Evolutionary conservation across 2,797 vertebrate genomes (phyloP), one percentile per base, ranked within the genome.

Genomic region (Rachycentron canadum): DNA sequence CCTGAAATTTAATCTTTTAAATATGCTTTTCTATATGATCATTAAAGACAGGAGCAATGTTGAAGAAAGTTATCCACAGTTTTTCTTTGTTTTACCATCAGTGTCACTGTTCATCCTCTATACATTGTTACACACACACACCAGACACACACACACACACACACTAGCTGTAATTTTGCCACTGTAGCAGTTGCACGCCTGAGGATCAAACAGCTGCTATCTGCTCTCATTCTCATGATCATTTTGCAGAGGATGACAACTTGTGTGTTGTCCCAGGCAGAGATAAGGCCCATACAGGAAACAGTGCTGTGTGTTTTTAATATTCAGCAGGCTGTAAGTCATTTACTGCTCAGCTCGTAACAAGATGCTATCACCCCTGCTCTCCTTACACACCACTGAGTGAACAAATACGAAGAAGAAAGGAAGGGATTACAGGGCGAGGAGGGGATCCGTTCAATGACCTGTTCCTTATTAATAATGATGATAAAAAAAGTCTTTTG

Each of bases 251-350:
- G 65, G 82, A 91, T 74, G 84, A 89, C 85, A 88, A 81, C 68
- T 84, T 84, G 66, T 76, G 86, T 88, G 69, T 83, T 89, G 84
- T 89, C 81, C 69, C 65, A 74, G 78, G 45, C 67, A 65, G 72
- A 89, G 91, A 93, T 92, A 88, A 91, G 88, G 56, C 47, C 13
- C 14, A 26, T 64, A 56, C 73, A 79, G 81, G 81, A 81, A 83
- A 73, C 63, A 83, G 64, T 30, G 21, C 66, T 67, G 76, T 84
- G 86, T 92, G 90, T 90, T 92, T 92, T 91, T 91, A 91, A 90
- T 91, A 91, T 91, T 90, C 84, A 71, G 68, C 72, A 55, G 52
- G 72, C 77, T 60, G 74, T 76, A 87, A 90, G 83, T 92, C 81
- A 93, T 93, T 92, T 88, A 88, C 78, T 87, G 67, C 82, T 80